phyloP scores from a whole-genome alignment of 2,113 vertebrate genomes.

The Sturnira hondurensis region DNA sequence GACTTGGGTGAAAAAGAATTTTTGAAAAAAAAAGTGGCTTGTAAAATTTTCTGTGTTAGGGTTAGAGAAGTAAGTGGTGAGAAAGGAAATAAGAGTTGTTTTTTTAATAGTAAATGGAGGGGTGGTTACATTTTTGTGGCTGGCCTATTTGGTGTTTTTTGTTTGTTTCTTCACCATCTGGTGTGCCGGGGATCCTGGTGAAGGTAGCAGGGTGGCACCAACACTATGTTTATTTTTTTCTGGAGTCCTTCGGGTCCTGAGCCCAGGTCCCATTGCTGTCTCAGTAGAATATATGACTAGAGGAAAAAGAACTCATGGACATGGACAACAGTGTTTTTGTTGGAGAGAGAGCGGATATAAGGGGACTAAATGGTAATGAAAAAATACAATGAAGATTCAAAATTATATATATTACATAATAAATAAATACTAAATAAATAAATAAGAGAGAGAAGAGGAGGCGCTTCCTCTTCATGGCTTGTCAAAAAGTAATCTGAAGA shows the following conservation, averaged over 20 bases:
- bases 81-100: not conserved
- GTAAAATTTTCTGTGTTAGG: not conserved
- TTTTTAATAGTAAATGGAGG: not conserved
- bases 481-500: constrained; percentile 88
- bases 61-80: not conserved
- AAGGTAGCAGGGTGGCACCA: not conserved
- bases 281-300: constrained; percentile 92
- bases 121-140: not conserved
- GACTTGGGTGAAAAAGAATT: not conserved
- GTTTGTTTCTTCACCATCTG: not conserved
- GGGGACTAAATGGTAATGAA: no score
- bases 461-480: constrained; percentile 85
- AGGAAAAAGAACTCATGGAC: not conserved
- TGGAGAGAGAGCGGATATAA: no score
- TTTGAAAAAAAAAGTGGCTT: not conserved
- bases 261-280: not conserved
- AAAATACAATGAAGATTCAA: no score
- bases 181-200: not conserved
- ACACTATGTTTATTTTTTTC: not conserved
- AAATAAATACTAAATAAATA: no score
- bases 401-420: no score
- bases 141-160: not conserved
- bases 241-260: not conserved
- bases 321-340: no score
- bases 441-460: constrained; percentile 47